Percentiles rank a stretch among this genome's conserved stretches.
Conservation (phyloP, 2,888 invertebrate species). For the Hipparchia semele region DNA sequence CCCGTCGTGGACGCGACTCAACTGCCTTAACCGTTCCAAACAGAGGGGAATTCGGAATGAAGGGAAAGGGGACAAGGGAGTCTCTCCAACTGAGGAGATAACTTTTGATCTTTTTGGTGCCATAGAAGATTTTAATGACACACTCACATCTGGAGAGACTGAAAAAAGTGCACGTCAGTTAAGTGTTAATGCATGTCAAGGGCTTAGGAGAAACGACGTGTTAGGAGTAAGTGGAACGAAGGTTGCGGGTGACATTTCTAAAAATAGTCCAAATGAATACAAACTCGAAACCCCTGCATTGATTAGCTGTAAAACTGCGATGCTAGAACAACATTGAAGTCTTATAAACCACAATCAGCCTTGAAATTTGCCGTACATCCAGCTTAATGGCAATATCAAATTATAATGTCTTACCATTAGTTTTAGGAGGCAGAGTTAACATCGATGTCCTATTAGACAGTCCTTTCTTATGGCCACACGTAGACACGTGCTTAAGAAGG, state of each 20-base stretch:
- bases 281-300: slow-evolving; percentile 54
- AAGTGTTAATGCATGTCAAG: slow-evolving; percentile 83
- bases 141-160: slow-evolving; percentile 76
- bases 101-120: slow-evolving; percentile 82
- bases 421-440: too few relatives aligned
- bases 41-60: slow-evolving; percentile 53
- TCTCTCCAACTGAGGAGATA: slow-evolving; percentile 74
- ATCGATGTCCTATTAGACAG: too few relatives aligned
- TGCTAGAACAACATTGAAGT: slow-evolving; percentile 52
- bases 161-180: slow-evolving; percentile 69
- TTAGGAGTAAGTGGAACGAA: slow-evolving; percentile 67
- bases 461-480: too few relatives aligned
- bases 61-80: slow-evolving; percentile 62
- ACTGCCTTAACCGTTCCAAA: slow-evolving; percentile 57
- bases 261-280: slow-evolving; percentile 61
- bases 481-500: too few relatives aligned
- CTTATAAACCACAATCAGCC: slow-evolving; percentile 42
- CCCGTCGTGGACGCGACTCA: slow-evolving; percentile 62
- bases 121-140: slow-evolving; percentile 80
- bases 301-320: slow-evolving; percentile 44
- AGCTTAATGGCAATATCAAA: too few relatives aligned
- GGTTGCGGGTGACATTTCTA: slow-evolving; percentile 79
- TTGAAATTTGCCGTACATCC: neutral
- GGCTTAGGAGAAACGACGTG: slow-evolving; percentile 74
- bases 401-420: too few relatives aligned